Percentiles rank a stretch among this genome's conserved stretches.
phyloP scores from a whole-genome alignment of 2,113 vertebrate genomes.

The Tauraco erythrolophus region DNA sequence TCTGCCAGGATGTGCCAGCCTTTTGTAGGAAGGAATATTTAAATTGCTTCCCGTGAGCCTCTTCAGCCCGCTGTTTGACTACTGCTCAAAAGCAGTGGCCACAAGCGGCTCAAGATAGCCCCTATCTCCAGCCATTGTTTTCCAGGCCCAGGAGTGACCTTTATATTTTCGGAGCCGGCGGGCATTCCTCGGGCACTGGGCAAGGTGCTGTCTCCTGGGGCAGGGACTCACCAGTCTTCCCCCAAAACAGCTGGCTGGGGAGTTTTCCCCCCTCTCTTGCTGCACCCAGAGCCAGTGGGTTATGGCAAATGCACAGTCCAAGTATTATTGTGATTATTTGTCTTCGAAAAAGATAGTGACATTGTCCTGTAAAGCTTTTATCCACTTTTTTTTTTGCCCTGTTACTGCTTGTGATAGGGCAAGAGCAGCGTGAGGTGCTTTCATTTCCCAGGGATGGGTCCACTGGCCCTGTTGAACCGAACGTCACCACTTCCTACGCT shows the following conservation, averaged over 20 bases:
- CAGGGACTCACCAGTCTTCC: neutral
- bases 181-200: neutral
- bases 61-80: conserved; percentile 10
- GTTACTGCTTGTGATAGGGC: neutral
- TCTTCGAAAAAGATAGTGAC: neutral
- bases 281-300: rapidly evolving
- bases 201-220: neutral
- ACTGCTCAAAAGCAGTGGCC: conserved; percentile 1
- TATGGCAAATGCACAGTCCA: neutral
- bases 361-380: neutral
- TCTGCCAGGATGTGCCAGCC: neutral
- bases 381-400: neutral
- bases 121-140: conserved; percentile 39
- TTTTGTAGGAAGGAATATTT: conserved; percentile 35
- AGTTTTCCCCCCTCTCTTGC: neutral
- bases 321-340: neutral
- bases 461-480: neutral
- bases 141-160: neutral
- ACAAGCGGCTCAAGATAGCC: neutral
- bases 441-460: neutral
- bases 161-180: neutral
- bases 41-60: conserved; percentile 35
- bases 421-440: neutral
- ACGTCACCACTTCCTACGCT: neutral
- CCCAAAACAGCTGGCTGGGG: neutral